Base-by-base conservation (phyloP, 2,888 invertebrate genomes). In the Lepidochitona cinerea region DNA sequence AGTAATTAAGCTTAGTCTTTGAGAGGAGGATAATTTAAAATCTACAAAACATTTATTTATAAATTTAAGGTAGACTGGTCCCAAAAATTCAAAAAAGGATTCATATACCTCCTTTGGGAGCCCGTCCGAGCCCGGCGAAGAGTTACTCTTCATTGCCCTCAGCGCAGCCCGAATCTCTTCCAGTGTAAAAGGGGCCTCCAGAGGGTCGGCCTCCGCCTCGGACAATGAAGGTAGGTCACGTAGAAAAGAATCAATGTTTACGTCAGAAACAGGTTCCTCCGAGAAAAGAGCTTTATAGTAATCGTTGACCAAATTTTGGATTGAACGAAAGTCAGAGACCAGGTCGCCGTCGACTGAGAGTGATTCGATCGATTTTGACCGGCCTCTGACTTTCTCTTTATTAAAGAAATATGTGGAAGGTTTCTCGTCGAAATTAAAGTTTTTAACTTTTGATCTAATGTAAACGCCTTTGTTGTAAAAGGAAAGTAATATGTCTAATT, bases 101-200 rank as follows among this genome's bases (percentile, higher is more conserved):
- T 14, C 32, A 64, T 71, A 71, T 29, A 71, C 59, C 49, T 71
- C 71, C 41, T 64, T 71, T 6, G 59, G 32, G 7, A 71, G 35
- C 7, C 71, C 71, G 52, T 71, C 71, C 26, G 64, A 64, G 4
- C 71, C 71, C 9, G 71, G 71, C 14, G 64, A 64, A 23, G 32
- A 64, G 33, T 37, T 26, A 36, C 37, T 37, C 7, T 59, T 33
- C 71, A 71, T 71, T 29, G 37, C 37, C 0, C 12, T 36, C 1
- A 71, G n/a, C 1, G 71, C 71, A 18, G 71, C 59, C 6, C 23
- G 32, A n/a, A 59, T 29, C 29, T 71, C 71, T 12, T 37, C 59
- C 33, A 37, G 18, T 9, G 37, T 36, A 36, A 70, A 59, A 7
- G 59, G 23, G 18, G 32, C 71, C 29, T 64, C 71, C n/a, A 35